Evolutionary conservation across 92 coral and sea anemone genomes (phyloP).

Genomic region (Anthopleura xanthogrammica): DNA sequence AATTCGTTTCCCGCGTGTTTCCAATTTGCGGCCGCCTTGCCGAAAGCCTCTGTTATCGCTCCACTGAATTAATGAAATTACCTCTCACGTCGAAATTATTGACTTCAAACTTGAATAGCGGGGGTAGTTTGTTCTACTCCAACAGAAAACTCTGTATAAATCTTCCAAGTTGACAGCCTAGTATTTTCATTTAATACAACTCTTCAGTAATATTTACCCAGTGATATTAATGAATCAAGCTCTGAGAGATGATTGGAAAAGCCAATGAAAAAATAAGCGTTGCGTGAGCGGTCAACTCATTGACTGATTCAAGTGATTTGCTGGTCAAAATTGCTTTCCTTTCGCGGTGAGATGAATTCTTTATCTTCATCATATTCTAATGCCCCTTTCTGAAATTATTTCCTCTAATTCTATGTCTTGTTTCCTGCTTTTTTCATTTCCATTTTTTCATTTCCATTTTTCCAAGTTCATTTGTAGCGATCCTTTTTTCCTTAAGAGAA

Average conservation of each 20-base stretch:
- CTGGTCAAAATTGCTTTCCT: not conserved
- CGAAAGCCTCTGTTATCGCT: conserved; percentile 11
- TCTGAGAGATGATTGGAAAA: not conserved
- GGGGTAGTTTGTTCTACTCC: not conserved
- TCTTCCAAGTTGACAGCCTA: not conserved
- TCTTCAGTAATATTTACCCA: not conserved
- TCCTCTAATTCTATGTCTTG: not conserved
- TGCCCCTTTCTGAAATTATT: not conserved
- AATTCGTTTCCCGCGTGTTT: conserved; percentile 25
- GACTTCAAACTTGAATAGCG: not conserved
- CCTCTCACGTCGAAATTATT: conserved; percentile 6
- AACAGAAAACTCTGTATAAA: not conserved
- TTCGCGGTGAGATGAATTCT: not conserved
- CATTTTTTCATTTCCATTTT: not conserved
- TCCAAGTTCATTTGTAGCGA: not conserved
- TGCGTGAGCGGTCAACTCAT: not conserved
- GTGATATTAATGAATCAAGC: not conserved
- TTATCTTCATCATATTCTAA: not conserved
- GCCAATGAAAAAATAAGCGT: not conserved
- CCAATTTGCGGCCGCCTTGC: conserved; percentile 14
- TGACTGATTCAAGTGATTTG: not conserved
- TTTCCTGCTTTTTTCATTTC: not conserved
- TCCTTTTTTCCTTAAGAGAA: not conserved
- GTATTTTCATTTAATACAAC: not conserved
- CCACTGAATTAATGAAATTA: conserved; percentile 11